A percentile compares a stretch with the other conserved stretches of the same genome.
These are phyloP conservation scores for Hylomyscus alleni DNA, from an alignment of 2,797 vertebrate species.

Conservation along the genomic window DNA sequence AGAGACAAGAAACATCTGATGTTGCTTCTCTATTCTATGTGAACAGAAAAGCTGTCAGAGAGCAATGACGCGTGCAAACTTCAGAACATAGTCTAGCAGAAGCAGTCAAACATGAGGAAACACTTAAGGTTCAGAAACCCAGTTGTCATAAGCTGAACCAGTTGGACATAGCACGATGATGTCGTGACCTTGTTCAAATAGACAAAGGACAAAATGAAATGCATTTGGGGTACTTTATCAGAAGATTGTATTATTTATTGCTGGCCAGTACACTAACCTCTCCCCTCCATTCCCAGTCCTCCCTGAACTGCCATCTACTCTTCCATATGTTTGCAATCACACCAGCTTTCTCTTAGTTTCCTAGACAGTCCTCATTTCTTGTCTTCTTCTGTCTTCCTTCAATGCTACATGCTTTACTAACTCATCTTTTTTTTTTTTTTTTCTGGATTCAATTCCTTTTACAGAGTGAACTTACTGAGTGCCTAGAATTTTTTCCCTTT, in stretches of 20 bases:
- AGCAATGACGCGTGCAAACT: neutral
- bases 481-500: neutral
- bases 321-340: accelerated
- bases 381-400: neutral
- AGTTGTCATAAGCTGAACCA: slow-evolving; percentile 22
- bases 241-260: neutral
- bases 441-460: slow-evolving; percentile 16
- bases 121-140: neutral
- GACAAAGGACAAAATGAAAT: slow-evolving; percentile 7
- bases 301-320: neutral
- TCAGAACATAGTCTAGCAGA: slow-evolving; percentile 29
- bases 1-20: slow-evolving; percentile 51
- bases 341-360: neutral
- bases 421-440: neutral
- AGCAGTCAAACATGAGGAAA: slow-evolving; percentile 28
- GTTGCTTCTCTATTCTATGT: neutral
- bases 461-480: neutral
- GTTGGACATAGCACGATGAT: neutral
- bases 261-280: neutral
- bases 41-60: slow-evolving; percentile 26
- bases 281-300: neutral
- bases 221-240: neutral
- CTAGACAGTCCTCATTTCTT: neutral
- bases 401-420: neutral
- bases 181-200: neutral